Conservation (phyloP, 2,797 vertebrate species). For the Aldrovandia affinis region DNA sequence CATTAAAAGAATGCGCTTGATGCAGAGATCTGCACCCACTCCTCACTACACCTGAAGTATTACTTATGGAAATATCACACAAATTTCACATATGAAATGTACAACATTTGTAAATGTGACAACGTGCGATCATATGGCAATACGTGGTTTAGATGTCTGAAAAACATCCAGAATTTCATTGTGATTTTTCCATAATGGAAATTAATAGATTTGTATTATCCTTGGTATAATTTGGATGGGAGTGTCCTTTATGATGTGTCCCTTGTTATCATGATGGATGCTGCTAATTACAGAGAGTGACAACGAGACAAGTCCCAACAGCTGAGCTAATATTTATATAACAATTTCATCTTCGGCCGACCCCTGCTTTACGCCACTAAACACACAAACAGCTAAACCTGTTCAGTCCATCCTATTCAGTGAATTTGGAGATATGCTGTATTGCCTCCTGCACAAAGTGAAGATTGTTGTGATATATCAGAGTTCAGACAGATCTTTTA, state of each 20-base stretch:
- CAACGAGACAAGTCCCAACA: background rate
- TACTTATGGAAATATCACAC: too few species aligned
- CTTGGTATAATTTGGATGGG: too few species aligned
- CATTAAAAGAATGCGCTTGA: too few species aligned
- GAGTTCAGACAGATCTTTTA: background rate
- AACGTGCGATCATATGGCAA: too few species aligned
- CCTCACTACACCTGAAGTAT: too few species aligned
- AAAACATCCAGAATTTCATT: too few species aligned
- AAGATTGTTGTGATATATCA: background rate
- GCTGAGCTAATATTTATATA: conserved; percentile 1
- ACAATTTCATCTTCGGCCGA: background rate
- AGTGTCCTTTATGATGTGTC: background rate
- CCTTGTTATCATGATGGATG: background rate
- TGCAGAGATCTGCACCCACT: too few species aligned
- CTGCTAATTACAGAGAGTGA: background rate
- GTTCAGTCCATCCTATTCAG: background rate
- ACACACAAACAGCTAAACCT: background rate
- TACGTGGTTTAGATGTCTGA: too few species aligned
- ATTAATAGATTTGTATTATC: too few species aligned
- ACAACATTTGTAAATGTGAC: too few species aligned
- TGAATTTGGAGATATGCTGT: background rate
- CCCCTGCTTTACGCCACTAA: background rate
- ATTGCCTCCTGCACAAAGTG: background rate
- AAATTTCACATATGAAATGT: too few species aligned
- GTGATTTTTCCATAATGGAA: too few species aligned